Percentiles rank a stretch among this genome's conserved stretches.
phyloP scores from a whole-genome alignment of 2,113 vertebrate genomes.

The human region GRCh38 chr1:3426501-3427000 shows the following conservation, averaged over 20 bases:
- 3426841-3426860: too few species aligned
- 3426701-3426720: fast-evolving
- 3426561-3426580: neutral
- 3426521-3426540: neutral
- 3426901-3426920: neutral
- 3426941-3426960: too few species aligned
- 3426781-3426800: neutral
- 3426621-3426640: fast-evolving
- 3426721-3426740: fast-evolving
- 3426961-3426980: fast-evolving
- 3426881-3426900: too few species aligned
- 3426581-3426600: neutral
- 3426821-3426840: too few species aligned
- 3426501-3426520: fast-evolving
- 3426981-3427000: fast-evolving
- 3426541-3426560: neutral
- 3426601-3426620: neutral
- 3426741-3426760: fast-evolving
- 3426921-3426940: fast-evolving
- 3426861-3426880: too few species aligned
- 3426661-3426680: fast-evolving
- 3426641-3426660: fast-evolving
- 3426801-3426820: neutral
- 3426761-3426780: fast-evolving
- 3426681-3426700: fast-evolving